Percentiles rank a stretch among this genome's conserved stretches.
Conservation (phyloP, 2,888 invertebrate species). For the Aphodius sticticus region DNA sequence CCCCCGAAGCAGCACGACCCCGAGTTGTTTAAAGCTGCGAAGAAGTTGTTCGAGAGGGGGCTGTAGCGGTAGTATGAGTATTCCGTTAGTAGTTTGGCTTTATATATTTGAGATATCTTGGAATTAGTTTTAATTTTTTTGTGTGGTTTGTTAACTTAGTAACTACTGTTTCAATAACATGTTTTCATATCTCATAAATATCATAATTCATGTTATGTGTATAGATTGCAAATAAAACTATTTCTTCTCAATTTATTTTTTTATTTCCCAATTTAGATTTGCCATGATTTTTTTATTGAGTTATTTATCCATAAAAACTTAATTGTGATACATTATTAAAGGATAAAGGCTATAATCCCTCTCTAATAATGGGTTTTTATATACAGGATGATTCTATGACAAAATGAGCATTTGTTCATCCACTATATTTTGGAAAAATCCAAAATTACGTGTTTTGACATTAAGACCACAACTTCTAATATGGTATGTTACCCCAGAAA, state of each 20-base stretch:
- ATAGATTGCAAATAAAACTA: neutral
- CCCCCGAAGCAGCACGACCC: slow-evolving; percentile 57
- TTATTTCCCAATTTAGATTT: neutral
- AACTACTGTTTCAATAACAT: neutral
- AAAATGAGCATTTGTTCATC: too few relatives aligned
- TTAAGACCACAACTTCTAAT: too few relatives aligned
- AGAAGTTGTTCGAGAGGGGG: slow-evolving; percentile 55
- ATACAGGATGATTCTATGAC: too few relatives aligned
- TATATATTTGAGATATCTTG: neutral
- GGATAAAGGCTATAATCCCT: too few relatives aligned
- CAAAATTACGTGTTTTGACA: too few relatives aligned
- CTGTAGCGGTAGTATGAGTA: slow-evolving; percentile 45
- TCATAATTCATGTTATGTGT: neutral
- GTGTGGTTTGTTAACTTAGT: neutral
- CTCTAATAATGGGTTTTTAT: too few relatives aligned
- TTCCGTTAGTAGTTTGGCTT: neutral
- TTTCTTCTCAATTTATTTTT: neutral
- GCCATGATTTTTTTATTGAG: neutral
- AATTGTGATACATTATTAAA: neutral
- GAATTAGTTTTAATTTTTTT: slow-evolving; percentile 4
- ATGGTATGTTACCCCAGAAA: too few relatives aligned
- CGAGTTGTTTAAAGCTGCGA: slow-evolving; percentile 56
- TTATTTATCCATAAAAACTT: too few relatives aligned
- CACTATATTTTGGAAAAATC: too few relatives aligned
- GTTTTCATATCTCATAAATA: neutral